A percentile compares a stretch with the other conserved stretches of the same genome.
These are phyloP conservation scores for Frankliniella intonsa DNA, from an alignment of 2,888 invertebrate genomes.

Conservation along the genomic window DNA sequence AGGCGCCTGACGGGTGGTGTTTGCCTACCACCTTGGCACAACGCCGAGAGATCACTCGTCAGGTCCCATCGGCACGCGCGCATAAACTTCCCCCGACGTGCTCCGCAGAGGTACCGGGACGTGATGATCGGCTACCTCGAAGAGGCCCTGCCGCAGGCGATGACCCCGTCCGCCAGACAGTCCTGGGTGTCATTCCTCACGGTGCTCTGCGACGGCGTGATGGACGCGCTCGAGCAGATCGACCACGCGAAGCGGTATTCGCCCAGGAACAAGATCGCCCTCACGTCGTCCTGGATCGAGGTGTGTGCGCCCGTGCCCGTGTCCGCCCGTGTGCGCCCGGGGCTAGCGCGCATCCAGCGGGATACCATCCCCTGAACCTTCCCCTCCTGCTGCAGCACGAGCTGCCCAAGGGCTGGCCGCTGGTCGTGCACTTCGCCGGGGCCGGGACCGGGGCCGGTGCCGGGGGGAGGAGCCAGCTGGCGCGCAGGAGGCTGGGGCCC, in stretches of 20 bases:
- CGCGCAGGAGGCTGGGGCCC: not conserved
- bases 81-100: not conserved
- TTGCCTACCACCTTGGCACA: no score
- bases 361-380: not conserved
- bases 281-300: conserved; percentile 18
- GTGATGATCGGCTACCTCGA: not conserved
- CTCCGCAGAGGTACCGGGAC: conserved; percentile 1
- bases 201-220: conserved; percentile 5
- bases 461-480: not conserved
- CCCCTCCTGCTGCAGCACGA: not conserved
- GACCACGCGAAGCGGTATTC: not conserved
- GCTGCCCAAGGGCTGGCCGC: not conserved
- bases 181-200: not conserved
- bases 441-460: not conserved
- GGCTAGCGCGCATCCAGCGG: not conserved
- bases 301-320: no score
- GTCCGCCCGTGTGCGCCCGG: not conserved
- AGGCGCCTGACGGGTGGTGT: not conserved
- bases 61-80: not conserved
- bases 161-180: not conserved
- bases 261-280: not conserved
- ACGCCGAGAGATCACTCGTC: not conserved
- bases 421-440: conserved; percentile 5
- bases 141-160: conserved; percentile 11
- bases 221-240: not conserved